Base-by-base conservation (phyloP, 2,797 vertebrate species). In the Pangasius larnaudii region DNA sequence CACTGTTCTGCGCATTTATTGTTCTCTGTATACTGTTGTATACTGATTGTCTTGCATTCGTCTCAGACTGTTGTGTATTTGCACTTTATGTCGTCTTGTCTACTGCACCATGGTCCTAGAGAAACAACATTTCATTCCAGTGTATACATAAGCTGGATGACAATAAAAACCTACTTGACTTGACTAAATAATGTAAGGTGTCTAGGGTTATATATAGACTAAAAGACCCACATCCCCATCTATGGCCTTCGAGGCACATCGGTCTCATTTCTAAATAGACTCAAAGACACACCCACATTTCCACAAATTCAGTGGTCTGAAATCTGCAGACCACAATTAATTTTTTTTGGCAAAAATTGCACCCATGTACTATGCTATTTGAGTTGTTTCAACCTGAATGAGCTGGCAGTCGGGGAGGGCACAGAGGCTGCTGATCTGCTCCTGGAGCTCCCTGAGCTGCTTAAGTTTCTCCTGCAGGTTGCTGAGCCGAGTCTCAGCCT, bases 361-460 rank as follows among this genome's bases (percentile, higher is more conserved):
- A 27, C 9, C 24, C 0, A 1, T 46, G 84, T 30, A 7, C 24
- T 10, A 58, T 56, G 9, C 42, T 58, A 22, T 39, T 5, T 0
- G 1, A 36, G 46, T 79, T 24, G 56, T 85, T 69, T 69, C 46
- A 27, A 96, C 96, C 96, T 95, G 94, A 87, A 97, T 96, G 58
- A 96, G 93, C 77, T 96, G 94, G 0, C 91, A 91, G 39, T 96
- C 93, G 0, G 94, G 53, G 30, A 96, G 94, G 11, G 56, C 56
- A 0, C 89, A 92, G 0, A 95, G 80, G 1, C 91, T 90, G 9
- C 88, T 88, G 3, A 96, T 96, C 84, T 95, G 93, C 2, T 78
- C 91, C 83, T 93, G 94, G 78, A 94, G 93, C 83, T 94, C 93
- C 61, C 1, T 1, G 16, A 97, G 95, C 27, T 88, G 92, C 87